phyloP scores from a whole-genome alignment of 2,888 invertebrate species.

The Drosophila meridionalis region DNA sequence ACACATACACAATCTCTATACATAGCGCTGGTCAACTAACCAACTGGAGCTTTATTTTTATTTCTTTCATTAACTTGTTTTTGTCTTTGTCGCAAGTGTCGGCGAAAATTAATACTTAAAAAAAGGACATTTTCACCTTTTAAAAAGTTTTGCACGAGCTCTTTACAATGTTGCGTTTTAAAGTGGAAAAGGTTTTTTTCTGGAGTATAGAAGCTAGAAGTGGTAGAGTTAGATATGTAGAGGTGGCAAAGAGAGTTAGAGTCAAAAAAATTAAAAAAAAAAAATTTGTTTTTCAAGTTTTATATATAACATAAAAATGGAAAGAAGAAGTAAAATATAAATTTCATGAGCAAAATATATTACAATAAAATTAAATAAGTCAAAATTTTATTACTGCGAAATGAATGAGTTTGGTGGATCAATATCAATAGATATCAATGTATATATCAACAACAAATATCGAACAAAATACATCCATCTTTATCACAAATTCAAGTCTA shows the following conservation, averaged over 20 bases:
- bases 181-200: constrained; percentile 34
- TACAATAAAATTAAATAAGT: too few species aligned
- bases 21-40: background rate
- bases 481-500: too few species aligned
- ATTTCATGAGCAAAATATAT: too few species aligned
- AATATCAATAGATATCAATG: too few species aligned
- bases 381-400: too few species aligned
- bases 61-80: constrained; percentile 63
- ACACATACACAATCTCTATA: background rate
- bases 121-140: constrained; percentile 56
- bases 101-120: constrained; percentile 70
- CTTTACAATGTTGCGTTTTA: constrained; percentile 1
- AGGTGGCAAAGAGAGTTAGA: background rate
- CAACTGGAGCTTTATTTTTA: constrained; percentile 14
- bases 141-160: constrained; percentile 31
- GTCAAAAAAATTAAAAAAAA: background rate
- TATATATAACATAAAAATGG: too few species aligned
- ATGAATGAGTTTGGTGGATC: too few species aligned
- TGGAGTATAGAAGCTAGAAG: background rate
- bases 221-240: background rate
- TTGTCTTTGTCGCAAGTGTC: constrained; percentile 47
- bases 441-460: too few species aligned
- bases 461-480: too few species aligned
- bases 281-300: too few species aligned
- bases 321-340: too few species aligned